Conservation (phyloP, 2,113 vertebrate species). For the Bathybates hornii region DNA sequence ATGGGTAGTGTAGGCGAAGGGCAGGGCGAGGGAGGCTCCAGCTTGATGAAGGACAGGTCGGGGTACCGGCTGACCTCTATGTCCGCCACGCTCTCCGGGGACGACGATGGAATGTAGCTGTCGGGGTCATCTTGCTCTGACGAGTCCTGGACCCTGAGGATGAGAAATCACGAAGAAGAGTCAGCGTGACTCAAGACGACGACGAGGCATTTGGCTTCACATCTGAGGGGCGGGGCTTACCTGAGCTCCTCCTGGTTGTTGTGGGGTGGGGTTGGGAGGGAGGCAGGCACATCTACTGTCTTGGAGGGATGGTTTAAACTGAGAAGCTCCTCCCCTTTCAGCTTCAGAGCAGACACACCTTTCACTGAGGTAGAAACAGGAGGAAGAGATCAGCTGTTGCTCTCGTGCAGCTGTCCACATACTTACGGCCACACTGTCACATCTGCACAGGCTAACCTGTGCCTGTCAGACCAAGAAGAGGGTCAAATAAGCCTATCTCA, state of each 20-base stretch:
- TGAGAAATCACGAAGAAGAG: background rate
- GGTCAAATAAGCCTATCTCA: constrained; percentile 5
- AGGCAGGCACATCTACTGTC: constrained; percentile 92
- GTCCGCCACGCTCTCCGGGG: constrained; percentile 89
- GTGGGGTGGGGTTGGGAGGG: constrained; percentile 93
- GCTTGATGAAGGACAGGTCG: constrained; percentile 85
- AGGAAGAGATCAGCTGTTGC: background rate
- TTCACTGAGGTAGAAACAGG: background rate
- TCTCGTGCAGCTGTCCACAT: background rate
- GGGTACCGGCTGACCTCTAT: constrained; percentile 88
- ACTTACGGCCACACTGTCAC: background rate
- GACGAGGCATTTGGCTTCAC: accelerated
- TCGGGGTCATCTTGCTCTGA: constrained; percentile 81
- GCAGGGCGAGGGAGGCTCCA: constrained; percentile 85
- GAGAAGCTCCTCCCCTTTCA: constrained; percentile 81
- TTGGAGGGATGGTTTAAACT: constrained; percentile 81
- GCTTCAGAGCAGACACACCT: constrained; percentile 26
- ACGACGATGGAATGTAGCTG: constrained; percentile 89
- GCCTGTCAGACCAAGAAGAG: background rate
- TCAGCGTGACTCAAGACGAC: background rate
- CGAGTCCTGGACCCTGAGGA: constrained; percentile 80
- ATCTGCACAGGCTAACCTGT: background rate
- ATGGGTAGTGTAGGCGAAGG: constrained; percentile 87
- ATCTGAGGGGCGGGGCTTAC: constrained; percentile 40
- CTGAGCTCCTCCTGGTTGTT: constrained; percentile 94